Conservation (phyloP, 92 coral and sea anemone species). For the Actinostola sp. region DNA sequence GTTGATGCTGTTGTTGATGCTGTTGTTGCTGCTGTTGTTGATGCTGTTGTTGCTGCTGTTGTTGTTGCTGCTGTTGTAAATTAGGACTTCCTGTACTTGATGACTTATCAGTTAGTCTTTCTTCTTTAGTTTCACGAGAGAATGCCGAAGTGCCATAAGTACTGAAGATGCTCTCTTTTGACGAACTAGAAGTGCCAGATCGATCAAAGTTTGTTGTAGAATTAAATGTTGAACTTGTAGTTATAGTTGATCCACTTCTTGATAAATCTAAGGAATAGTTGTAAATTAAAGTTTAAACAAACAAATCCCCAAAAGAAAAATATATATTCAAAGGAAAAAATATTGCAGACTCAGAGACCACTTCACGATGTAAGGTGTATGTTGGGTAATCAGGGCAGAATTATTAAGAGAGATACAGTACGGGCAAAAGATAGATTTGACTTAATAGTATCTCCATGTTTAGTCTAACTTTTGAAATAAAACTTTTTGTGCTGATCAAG, state of each 20-base stretch:
- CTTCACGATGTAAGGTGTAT: too few relatives aligned
- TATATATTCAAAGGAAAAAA: background rate
- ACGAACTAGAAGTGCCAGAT: background rate
- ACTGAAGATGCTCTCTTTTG: background rate
- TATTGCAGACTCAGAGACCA: too few relatives aligned
- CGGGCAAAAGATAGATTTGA: too few relatives aligned
- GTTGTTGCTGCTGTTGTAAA: background rate
- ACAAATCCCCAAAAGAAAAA: background rate
- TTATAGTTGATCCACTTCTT: background rate
- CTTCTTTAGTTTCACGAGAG: background rate
- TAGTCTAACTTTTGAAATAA: too few relatives aligned
- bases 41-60: background rate
- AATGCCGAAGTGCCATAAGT: background rate
- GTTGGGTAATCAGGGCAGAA: too few relatives aligned
- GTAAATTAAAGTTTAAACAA: too few relatives aligned
- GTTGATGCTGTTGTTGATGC: conserved; percentile 4
- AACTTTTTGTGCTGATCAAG: too few relatives aligned
- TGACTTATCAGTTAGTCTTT: background rate
- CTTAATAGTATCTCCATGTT: too few relatives aligned
- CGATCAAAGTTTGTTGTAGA: background rate
- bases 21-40: conserved; percentile 9
- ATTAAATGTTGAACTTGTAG: background rate
- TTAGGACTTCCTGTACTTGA: background rate
- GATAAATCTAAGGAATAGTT: background rate
- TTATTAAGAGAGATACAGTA: too few relatives aligned